phyloP scores from a whole-genome alignment of 2,797 vertebrate genomes.

The Phrynocephalus forsythii region DNA sequence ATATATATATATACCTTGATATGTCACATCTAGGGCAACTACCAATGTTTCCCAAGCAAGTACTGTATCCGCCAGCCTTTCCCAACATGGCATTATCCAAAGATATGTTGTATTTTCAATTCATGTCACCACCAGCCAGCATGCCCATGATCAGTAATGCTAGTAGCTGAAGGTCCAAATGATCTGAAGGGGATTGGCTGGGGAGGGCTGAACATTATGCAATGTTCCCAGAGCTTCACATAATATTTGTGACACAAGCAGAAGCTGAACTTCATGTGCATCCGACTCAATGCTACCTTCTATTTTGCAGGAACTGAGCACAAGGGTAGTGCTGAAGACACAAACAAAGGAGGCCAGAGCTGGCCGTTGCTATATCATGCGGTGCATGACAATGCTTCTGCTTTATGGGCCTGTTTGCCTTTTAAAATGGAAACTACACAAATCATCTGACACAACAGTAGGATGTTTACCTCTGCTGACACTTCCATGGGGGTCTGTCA shows the following conservation, averaged over 20 bases:
- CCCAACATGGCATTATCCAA: neutral
- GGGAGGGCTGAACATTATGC: neutral
- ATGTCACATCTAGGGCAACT: neutral
- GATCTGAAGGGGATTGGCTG: neutral
- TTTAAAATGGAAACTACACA: neutral
- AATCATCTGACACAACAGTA: neutral
- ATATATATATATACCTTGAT: neutral
- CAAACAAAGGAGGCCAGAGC: neutral
- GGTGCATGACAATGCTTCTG: neutral
- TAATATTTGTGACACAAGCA: neutral
- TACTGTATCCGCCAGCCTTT: too few relatives aligned
- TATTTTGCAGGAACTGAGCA: neutral
- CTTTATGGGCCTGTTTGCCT: neutral
- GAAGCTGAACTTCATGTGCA: neutral
- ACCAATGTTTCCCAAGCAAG: neutral
- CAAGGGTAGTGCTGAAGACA: neutral
- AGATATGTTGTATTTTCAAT: neutral
- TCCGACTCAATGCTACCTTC: neutral
- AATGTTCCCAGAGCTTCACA: neutral
- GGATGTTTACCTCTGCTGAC: neutral
- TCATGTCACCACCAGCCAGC: neutral
- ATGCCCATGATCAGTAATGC: neutral
- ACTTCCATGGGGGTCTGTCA: neutral
- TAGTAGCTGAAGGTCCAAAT: neutral
- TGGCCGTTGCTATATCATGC: neutral